Evolutionary conservation across 2,113 vertebrate species (phyloP).

Genomic region (Panthera tigris): DNA sequence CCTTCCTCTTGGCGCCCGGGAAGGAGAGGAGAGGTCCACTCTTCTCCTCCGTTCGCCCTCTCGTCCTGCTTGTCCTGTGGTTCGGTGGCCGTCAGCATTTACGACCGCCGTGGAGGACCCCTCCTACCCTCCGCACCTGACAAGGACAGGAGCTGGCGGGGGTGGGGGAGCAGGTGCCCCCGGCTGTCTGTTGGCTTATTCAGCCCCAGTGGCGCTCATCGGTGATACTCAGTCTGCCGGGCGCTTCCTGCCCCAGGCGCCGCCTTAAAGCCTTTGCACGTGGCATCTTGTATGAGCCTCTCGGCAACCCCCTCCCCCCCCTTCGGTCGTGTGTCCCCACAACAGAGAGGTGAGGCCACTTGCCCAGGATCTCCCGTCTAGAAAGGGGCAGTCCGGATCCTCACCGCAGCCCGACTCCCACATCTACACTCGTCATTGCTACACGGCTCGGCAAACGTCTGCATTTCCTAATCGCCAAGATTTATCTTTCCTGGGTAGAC

Average conservation of each 20-base stretch:
- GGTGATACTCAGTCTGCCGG: neutral
- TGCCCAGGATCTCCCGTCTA: neutral
- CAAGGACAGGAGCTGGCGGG: neutral
- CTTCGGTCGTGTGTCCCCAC: neutral
- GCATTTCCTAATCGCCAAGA: neutral
- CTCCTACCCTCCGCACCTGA: rapidly evolving
- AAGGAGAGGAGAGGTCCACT: neutral
- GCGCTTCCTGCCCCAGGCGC: neutral
- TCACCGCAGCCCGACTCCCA: neutral
- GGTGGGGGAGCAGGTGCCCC: no score
- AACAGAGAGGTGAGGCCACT: neutral
- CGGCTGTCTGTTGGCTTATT: neutral
- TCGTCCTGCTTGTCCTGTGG: neutral
- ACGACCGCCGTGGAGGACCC: neutral
- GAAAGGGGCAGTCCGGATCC: neutral
- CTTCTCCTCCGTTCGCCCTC: neutral
- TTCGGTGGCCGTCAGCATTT: no score
- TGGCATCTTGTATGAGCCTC: neutral
- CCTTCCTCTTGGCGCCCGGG: neutral
- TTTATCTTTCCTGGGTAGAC: neutral
- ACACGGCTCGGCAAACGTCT: no score
- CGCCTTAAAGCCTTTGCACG: rapidly evolving
- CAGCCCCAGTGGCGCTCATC: neutral
- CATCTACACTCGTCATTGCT: neutral
- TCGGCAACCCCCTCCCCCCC: rapidly evolving